A percentile compares a stretch with the other conserved stretches of the same genome.
Conservation (phyloP, 2,797 vertebrate species). For the Limosa lapponica region DNA sequence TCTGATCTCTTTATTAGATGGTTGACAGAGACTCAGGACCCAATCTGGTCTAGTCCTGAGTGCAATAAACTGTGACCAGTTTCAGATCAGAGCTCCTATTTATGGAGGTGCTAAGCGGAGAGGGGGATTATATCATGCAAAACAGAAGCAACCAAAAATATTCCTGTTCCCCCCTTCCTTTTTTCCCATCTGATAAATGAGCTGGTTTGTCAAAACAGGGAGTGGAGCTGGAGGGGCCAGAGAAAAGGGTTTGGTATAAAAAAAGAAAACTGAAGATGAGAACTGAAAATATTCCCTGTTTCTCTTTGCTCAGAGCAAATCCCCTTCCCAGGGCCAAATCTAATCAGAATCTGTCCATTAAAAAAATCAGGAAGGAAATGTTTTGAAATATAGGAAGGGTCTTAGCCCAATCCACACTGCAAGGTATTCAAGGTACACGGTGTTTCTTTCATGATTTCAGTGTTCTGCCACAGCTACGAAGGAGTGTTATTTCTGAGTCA, state of each 20-base stretch:
- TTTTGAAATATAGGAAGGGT: neutral
- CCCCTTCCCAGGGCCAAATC: neutral
- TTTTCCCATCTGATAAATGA: constrained; percentile 44
- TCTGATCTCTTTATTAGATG: neutral
- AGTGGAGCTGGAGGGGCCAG: neutral
- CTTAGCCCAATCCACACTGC: neutral
- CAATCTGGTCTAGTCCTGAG: neutral
- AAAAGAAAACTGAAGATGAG: neutral
- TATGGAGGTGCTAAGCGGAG: neutral
- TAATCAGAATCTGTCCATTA: neutral
- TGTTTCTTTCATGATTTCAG: constrained; percentile 14
- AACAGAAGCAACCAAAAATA: constrained; percentile 38
- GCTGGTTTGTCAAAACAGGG: constrained; percentile 40
- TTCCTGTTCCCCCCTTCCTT: neutral
- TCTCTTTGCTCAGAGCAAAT: neutral
- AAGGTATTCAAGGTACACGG: neutral
- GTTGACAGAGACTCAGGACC: neutral
- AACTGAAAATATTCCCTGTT: neutral
- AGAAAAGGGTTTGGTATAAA: neutral
- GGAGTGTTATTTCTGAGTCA: constrained; percentile 51
- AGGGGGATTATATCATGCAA: constrained; percentile 32
- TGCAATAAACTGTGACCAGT: neutral
- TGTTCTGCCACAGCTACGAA: neutral
- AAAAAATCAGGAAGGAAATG: neutral
- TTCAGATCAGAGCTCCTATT: constrained; percentile 34